Conservation (phyloP, 1,140 invertebrate genomes). For the Achroia grisella region DNA sequence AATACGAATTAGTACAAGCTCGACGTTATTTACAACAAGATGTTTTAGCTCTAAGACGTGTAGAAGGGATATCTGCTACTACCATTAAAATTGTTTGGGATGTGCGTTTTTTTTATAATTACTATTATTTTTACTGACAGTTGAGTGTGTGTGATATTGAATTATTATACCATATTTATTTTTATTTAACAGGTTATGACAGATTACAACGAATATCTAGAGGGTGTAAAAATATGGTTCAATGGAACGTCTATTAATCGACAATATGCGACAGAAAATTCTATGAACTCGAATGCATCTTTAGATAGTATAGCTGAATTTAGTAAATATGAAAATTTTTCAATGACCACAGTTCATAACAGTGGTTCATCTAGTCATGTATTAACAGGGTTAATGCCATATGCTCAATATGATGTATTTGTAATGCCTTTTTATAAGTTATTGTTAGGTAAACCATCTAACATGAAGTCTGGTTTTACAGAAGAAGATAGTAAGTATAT, state of each 20-base stretch:
- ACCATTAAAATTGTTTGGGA: constrained; percentile 90
- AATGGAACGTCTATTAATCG: constrained; percentile 79
- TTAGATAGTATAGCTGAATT: constrained; percentile 48
- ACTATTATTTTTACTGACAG: constrained; percentile 4
- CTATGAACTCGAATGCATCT: constrained; percentile 33
- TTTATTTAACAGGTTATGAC: constrained; percentile 53
- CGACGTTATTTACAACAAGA: constrained; percentile 85
- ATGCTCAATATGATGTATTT: constrained; percentile 85
- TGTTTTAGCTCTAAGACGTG: constrained; percentile 85
- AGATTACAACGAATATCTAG: constrained; percentile 77
- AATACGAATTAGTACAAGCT: constrained; percentile 87
- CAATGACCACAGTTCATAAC: constrained; percentile 78
- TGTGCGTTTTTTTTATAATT: constrained; percentile 71
- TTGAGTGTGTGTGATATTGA: background rate
- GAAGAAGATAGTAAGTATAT: constrained; percentile 81
- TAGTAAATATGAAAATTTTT: constrained; percentile 67
- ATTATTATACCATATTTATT: background rate
- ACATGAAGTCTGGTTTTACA: constrained; percentile 80
- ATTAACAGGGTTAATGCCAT: constrained; percentile 80
- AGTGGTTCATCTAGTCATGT: constrained; percentile 75
- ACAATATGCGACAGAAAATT: constrained; percentile 39
- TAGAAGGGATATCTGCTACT: constrained; percentile 86
- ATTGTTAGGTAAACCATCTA: constrained; percentile 86
- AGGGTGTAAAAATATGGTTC: constrained; percentile 95
- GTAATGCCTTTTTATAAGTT: constrained; percentile 86